These are phyloP conservation scores for Lochmaea crataegi DNA, from an alignment of 2,888 invertebrate genomes.

Conservation along the genomic window DNA sequence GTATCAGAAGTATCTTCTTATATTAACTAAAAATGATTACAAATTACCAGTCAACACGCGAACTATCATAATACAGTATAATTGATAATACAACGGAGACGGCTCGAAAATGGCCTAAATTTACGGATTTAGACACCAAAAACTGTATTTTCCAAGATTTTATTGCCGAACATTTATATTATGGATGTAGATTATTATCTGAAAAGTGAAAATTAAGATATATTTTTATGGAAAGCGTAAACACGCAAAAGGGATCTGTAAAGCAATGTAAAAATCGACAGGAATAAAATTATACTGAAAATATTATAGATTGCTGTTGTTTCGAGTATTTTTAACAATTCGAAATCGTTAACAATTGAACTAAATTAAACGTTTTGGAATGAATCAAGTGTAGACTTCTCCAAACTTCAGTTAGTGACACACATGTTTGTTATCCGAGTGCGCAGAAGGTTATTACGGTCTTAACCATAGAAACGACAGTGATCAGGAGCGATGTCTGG, in stretches of 20 bases:
- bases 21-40: constrained; percentile 38
- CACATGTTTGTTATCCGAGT: no score
- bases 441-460: no score
- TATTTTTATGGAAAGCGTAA: background rate
- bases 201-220: constrained; percentile 10
- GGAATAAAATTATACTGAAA: background rate
- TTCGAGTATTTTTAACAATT: no score
- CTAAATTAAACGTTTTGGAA: no score
- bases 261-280: background rate
- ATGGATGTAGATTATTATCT: constrained; percentile 8
- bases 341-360: no score
- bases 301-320: no score
- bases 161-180: background rate
- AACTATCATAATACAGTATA: constrained; percentile 42
- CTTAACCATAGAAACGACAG: no score
- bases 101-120: constrained; percentile 13
- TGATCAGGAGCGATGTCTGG: no score
- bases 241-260: background rate
- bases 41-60: constrained; percentile 34
- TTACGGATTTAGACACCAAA: constrained; percentile 9
- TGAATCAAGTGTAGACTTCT: no score
- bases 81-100: constrained; percentile 29
- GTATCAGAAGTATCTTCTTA: constrained; percentile 32
- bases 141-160: background rate
- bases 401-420: no score